Evolutionary conservation across 2,888 invertebrate species (phyloP).

Genomic region (Nezara viridula): DNA sequence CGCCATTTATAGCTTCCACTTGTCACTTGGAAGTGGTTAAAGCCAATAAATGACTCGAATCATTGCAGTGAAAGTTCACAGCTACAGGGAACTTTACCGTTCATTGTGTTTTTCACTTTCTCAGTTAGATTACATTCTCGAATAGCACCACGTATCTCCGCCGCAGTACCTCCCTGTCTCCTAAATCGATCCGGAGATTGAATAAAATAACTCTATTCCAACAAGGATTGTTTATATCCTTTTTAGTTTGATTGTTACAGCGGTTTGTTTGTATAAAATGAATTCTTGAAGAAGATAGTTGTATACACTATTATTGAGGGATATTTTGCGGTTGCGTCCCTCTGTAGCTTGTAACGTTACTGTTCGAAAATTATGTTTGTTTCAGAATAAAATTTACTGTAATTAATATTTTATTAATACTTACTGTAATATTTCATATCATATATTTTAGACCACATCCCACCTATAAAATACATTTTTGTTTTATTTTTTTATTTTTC

Average conservation of each 20-base stretch:
- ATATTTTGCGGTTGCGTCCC: too few relatives aligned
- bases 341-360: too few relatives aligned
- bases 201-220: background rate
- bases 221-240: background rate
- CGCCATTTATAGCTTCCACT: background rate
- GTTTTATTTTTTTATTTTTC: too few relatives aligned
- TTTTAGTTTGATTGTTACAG: background rate
- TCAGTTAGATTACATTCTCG: conserved; percentile 20
- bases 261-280: too few relatives aligned
- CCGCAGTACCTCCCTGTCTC: background rate
- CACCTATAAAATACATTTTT: too few relatives aligned
- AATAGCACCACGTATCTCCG: background rate
- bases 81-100: conserved; percentile 22
- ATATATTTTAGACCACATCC: too few relatives aligned
- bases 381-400: too few relatives aligned
- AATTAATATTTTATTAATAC: too few relatives aligned
- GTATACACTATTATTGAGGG: too few relatives aligned
- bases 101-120: conserved; percentile 48
- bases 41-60: conserved; percentile 24
- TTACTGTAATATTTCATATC: too few relatives aligned
- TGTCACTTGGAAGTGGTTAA: conserved; percentile 26
- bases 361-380: too few relatives aligned
- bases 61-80: conserved; percentile 35
- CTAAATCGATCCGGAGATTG: background rate
- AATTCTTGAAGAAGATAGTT: too few relatives aligned